Base-by-base conservation (phyloP, 2,797 vertebrate genomes). In the Dicrostonyx torquatus region DNA sequence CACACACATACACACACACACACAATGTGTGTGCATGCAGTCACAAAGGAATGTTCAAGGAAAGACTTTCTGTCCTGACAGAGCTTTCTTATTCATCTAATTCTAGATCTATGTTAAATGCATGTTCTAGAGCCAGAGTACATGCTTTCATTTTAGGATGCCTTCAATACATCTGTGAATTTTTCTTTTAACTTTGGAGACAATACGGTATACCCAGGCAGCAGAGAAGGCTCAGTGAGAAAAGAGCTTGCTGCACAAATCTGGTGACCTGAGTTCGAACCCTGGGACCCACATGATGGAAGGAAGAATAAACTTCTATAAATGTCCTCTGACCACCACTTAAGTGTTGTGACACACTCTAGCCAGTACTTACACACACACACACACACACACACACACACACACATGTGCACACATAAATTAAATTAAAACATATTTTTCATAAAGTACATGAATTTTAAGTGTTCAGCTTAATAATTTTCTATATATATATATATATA, bases 71-170 rank as follows among this genome's bases (percentile, higher is more conserved):
- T 92, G 24, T 31, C 77, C n/a, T 68, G 40, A 77, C 7, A 80
- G 64, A 88, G 53, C 4, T 10, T 26, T 50, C 53, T 87, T 92
- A 48, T 83, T 75, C 40, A 37, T 84, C 29, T 24, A 37, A 29
- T 40, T 79, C 53, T 89, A 37, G 72, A 45, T 80, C 13, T 90
- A 43, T 55, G 90, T 79, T 83, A 94, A 96, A 89, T 72, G 12
- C 60, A 68, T 60, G 3, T 80, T 80, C 53, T 55, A 50, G n/a
- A 95, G 77, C 40, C 87, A 66, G 70, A 13, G 55, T 58, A 3
- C 26, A 60, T 68, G 40, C 53, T 13, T 79, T 62, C 48, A 15
- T 92, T 92, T 94, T 68, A 82, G 55, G 60, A 45, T 88, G 13
- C 64, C 88, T 73, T 82, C 88, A 55, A 58, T 37, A 62, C 6